Conservation (phyloP, 2,113 vertebrate species). For the Microcebus lehilahytsara region DNA sequence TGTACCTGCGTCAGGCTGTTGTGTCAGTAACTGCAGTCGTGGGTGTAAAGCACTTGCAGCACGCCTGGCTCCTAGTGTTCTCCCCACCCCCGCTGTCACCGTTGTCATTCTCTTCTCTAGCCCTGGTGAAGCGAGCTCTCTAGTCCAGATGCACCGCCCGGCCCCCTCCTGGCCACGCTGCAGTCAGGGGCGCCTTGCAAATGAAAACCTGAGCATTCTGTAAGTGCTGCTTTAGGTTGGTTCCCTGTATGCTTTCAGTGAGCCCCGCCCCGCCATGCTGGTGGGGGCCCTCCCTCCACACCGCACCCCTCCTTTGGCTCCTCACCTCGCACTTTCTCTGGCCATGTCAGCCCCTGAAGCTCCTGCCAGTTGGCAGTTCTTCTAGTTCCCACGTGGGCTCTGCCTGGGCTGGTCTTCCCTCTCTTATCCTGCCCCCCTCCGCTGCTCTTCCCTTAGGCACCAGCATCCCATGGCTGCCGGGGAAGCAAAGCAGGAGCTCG, state of each 20-base stretch:
- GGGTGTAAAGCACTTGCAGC: not conserved
- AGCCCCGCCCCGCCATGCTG: not conserved
- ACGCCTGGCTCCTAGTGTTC: not conserved
- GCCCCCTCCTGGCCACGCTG: not conserved
- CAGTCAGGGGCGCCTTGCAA: not conserved
- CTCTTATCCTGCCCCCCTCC: not conserved
- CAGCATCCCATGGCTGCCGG: not conserved
- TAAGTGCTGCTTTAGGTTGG: not conserved
- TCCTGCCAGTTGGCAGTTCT: not conserved
- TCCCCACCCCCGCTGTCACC: rapidly evolving
- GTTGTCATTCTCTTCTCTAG: not conserved
- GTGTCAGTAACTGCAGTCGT: not conserved
- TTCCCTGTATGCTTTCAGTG: rapidly evolving
- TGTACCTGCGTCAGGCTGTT: not conserved
- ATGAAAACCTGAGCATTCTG: not conserved
- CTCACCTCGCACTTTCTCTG: not conserved
- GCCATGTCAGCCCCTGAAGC: not conserved
- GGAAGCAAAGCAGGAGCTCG: not conserved
- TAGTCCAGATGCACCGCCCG: not conserved
- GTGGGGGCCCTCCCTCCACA: not conserved
- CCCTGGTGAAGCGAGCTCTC: not conserved
- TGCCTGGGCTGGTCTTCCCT: not conserved
- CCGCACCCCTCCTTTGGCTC: not conserved
- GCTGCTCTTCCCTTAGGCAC: not conserved
- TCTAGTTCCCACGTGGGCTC: not conserved